Conservation (phyloP, 1,140 invertebrate species). For the Monomorium pharaonis region DNA sequence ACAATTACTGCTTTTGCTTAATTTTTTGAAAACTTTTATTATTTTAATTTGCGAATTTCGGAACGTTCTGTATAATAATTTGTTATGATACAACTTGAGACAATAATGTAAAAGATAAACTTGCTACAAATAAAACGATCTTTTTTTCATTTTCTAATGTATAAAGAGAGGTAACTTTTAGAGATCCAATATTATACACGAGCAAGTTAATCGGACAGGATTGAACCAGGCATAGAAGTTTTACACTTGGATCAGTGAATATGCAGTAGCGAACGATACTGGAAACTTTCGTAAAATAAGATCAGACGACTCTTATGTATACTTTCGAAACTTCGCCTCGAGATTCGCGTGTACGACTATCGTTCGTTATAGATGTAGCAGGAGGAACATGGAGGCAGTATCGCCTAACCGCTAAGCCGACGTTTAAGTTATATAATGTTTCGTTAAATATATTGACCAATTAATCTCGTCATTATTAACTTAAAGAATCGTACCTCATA, state of each 20-base stretch:
- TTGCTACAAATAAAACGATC: not conserved
- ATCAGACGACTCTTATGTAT: constrained; percentile 45
- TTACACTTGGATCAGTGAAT: constrained; percentile 27
- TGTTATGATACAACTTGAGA: not conserved
- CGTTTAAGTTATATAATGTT: constrained; percentile 38
- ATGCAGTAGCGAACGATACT: not conserved
- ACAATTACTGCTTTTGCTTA: too few species aligned
- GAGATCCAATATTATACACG: not conserved
- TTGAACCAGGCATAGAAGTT: constrained; percentile 16
- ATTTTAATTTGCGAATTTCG: too few species aligned
- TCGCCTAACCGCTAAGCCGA: constrained; percentile 36
- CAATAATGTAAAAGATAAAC: not conserved
- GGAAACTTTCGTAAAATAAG: constrained; percentile 39
- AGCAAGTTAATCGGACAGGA: constrained; percentile 10
- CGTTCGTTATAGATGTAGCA: constrained; percentile 29
- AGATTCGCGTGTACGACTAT: constrained; percentile 16
- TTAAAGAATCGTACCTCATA: not conserved
- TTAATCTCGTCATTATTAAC: constrained; percentile 31
- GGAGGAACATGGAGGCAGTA: not conserved
- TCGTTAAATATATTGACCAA: constrained; percentile 50
- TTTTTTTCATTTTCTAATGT: not conserved
- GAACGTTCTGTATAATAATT: not conserved
- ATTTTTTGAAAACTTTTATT: too few species aligned
- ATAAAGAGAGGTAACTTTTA: not conserved
- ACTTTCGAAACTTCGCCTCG: constrained; percentile 31